Evolutionary conservation across 2,797 vertebrate species (phyloP).

Genomic region (Cacajao melanocephalus): DNA sequence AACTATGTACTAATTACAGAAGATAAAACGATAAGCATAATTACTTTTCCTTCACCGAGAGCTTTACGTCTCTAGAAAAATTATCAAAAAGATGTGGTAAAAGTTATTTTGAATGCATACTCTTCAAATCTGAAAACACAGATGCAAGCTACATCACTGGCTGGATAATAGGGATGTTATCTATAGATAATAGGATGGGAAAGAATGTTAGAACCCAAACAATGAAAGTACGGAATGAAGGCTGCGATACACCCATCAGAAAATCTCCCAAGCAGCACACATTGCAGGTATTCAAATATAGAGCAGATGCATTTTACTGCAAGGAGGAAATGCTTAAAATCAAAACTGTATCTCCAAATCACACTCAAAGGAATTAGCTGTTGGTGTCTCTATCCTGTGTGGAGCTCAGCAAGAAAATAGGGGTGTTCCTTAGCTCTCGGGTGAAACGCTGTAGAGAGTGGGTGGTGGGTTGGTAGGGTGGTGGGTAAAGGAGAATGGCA

Average conservation of each 20-base stretch:
- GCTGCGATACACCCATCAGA: background rate
- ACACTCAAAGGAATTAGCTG: background rate
- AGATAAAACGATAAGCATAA: background rate
- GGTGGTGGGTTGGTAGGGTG: background rate
- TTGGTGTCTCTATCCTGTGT: background rate
- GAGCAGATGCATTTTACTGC: background rate
- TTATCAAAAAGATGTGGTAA: background rate
- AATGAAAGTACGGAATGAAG: background rate
- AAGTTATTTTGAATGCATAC: background rate
- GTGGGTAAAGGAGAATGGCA: background rate
- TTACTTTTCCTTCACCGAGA: background rate
- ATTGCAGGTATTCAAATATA: background rate
- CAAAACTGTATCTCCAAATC: background rate
- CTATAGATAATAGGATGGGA: background rate
- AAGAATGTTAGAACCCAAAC: background rate
- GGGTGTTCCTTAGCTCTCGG: background rate
- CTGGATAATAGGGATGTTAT: background rate
- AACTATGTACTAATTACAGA: background rate
- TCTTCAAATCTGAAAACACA: conserved; percentile 7
- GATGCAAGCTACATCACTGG: background rate
- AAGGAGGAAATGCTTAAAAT: background rate
- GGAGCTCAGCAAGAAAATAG: background rate
- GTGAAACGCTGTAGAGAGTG: background rate
- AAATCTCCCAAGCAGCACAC: background rate
- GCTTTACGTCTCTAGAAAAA: background rate